These are phyloP conservation scores for Galeopterus variegatus DNA, from an alignment of 2,113 vertebrate genomes.

Conservation along the genomic window DNA sequence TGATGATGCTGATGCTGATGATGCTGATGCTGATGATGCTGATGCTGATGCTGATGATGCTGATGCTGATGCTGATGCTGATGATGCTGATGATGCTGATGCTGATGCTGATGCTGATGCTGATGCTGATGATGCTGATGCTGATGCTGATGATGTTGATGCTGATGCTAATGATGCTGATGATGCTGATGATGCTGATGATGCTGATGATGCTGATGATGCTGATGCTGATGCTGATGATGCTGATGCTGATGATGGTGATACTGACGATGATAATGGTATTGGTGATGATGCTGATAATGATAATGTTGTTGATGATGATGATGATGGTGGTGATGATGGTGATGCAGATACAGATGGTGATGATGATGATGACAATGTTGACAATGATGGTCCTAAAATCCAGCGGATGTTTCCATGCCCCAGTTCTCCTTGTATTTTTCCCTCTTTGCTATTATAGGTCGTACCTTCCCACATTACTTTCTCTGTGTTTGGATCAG, in stretches of 20 bases:
- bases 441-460: neutral
- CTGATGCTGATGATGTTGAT: rapidly evolving
- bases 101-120: rapidly evolving
- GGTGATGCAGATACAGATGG: rapidly evolving
- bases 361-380: neutral
- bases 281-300: neutral
- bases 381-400: neutral
- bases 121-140: rapidly evolving
- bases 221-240: rapidly evolving
- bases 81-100: rapidly evolving
- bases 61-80: too few relatives aligned
- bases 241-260: rapidly evolving
- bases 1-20: too few relatives aligned
- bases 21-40: too few relatives aligned
- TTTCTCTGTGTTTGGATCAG: neutral
- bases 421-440: neutral
- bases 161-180: neutral
- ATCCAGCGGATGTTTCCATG: neutral
- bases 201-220: rapidly evolving
- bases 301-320: neutral
- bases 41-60: too few relatives aligned
- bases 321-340: rapidly evolving
- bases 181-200: neutral
- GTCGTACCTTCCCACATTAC: neutral
- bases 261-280: rapidly evolving